Percentiles rank a stretch among this genome's conserved stretches.
phyloP scores from a whole-genome alignment of 2,113 vertebrate species.

The Epinephelus moara region DNA sequence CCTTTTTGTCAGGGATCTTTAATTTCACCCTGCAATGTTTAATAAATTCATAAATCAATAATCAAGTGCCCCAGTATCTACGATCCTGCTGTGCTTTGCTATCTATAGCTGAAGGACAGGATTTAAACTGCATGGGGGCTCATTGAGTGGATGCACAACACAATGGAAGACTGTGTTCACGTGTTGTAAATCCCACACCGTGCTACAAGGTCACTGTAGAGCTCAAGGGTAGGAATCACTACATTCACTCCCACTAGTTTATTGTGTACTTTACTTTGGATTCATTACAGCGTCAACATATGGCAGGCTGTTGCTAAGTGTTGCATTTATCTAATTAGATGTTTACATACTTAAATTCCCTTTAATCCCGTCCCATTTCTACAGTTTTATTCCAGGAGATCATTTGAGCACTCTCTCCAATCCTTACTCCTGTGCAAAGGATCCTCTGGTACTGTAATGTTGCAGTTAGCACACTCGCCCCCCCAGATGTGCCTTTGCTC shows the following conservation, averaged over 20 bases:
- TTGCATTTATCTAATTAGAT: slow-evolving; percentile 19
- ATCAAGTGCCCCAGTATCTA: slow-evolving; percentile 15
- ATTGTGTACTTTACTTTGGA: background rate
- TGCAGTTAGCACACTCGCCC: background rate
- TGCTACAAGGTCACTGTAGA: slow-evolving; percentile 24
- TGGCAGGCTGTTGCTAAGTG: background rate
- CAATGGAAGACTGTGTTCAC: slow-evolving; percentile 7
- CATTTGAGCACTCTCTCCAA: background rate
- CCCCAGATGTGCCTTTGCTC: slow-evolving; percentile 25
- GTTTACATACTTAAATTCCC: slow-evolving; percentile 28
- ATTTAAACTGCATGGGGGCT: slow-evolving; percentile 24
- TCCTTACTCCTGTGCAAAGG: background rate
- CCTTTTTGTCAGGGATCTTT: background rate
- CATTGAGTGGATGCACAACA: slow-evolving; percentile 9
- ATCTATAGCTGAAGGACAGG: slow-evolving; percentile 47
- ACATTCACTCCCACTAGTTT: background rate
- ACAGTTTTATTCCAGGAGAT: slow-evolving; percentile 30
- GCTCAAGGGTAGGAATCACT: slow-evolving; percentile 1
- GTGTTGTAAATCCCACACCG: slow-evolving; percentile 21
- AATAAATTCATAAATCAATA: slow-evolving; percentile 43
- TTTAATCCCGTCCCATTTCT: slow-evolving; percentile 20
- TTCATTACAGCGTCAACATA: background rate
- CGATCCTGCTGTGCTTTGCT: slow-evolving; percentile 26
- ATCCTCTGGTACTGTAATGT: background rate
- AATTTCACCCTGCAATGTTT: slow-evolving; percentile 3